A percentile compares a stretch with the other conserved stretches of the same genome.
Evolutionary conservation across 2,113 vertebrate species (phyloP).

Genomic region (Cyrtonyx montezumae): DNA sequence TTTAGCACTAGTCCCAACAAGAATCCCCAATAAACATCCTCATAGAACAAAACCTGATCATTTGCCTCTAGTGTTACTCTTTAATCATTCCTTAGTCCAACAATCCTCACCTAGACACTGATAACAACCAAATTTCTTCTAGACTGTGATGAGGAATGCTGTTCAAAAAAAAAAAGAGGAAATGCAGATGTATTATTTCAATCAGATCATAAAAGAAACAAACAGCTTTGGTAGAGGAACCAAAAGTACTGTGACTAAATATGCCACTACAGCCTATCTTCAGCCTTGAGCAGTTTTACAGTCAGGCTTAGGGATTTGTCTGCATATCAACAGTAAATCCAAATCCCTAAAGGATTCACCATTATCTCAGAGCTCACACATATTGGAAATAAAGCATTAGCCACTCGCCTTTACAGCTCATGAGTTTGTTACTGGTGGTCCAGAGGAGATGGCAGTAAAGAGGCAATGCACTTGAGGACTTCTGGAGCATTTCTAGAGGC

Average conservation of each 20-base stretch:
- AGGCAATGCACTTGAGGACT: neutral
- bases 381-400: conserved; percentile 19
- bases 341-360: conserved; percentile 22
- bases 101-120: neutral
- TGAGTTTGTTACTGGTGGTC: neutral
- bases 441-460: neutral
- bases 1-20: neutral
- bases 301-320: conserved; percentile 44
- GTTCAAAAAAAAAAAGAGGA: neutral
- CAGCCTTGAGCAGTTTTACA: conserved; percentile 36
- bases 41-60: neutral
- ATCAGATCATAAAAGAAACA: conserved; percentile 6
- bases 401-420: neutral
- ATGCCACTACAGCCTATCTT: neutral
- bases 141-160: neutral
- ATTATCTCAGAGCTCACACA: conserved; percentile 47
- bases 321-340: conserved; percentile 56
- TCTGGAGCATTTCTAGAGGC: neutral
- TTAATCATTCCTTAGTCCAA: neutral
- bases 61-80: neutral
- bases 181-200: neutral
- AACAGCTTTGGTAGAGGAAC: neutral
- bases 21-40: neutral
- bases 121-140: neutral
- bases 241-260: conserved; percentile 22